These are phyloP conservation scores for Mactra quadrangularis DNA, from an alignment of 1,140 invertebrate species.

Conservation along the genomic window DNA sequence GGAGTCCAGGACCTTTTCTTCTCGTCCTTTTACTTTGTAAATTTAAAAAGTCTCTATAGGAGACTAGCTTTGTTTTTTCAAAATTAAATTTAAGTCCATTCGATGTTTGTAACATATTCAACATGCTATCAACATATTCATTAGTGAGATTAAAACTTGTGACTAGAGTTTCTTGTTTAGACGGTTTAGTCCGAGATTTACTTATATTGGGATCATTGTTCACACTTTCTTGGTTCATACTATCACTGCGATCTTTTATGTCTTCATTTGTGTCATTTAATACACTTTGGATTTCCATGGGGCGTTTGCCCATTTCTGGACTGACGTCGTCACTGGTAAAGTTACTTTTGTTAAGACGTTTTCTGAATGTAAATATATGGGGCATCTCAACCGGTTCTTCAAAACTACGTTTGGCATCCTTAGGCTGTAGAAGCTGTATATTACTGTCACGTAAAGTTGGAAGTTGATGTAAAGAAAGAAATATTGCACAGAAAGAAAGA, in stretches of 20 bases:
- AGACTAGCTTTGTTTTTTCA: conserved; percentile 42
- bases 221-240: conserved; percentile 37
- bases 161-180: background rate
- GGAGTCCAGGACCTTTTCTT: conserved; percentile 42
- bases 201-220: conserved; percentile 7
- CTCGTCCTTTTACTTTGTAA: conserved; percentile 40
- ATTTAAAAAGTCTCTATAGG: conserved; percentile 49
- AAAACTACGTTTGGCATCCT: background rate
- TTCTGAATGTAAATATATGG: conserved; percentile 59
- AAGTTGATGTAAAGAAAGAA: conserved; percentile 41
- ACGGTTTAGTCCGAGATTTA: background rate
- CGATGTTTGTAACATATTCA: conserved; percentile 46
- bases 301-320: conserved; percentile 58
- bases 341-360: conserved; percentile 62
- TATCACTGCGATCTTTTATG: conserved; percentile 52
- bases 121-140: conserved; percentile 42
- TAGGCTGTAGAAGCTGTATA: background rate
- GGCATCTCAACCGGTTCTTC: conserved; percentile 24
- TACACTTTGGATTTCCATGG: conserved; percentile 53
- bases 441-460: conserved; percentile 32
- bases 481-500: conserved; percentile 54
- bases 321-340: conserved; percentile 56
- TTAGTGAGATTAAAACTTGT: conserved; percentile 37
- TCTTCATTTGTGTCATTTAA: conserved; percentile 51
- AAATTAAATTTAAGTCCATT: conserved; percentile 63